A percentile compares a stretch with the other conserved stretches of the same genome.
Evolutionary conservation across 2,113 vertebrate species (phyloP).

Genomic region (Misgurnus anguillicaudatus): DNA sequence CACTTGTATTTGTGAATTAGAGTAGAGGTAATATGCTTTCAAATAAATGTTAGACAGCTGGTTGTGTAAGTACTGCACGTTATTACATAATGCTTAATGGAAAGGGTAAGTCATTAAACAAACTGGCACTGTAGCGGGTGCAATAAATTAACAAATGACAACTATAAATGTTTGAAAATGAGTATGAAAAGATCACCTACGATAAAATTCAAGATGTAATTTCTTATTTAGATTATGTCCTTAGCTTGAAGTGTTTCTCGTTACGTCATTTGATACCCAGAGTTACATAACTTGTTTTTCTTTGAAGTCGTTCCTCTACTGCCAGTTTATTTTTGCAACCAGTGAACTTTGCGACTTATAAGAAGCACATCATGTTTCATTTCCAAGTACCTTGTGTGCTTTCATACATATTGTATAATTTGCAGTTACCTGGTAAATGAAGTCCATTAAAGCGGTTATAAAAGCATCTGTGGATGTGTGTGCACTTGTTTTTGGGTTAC

Average conservation of each 20-base stretch:
- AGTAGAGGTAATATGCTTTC: not conserved
- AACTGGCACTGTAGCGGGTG: not conserved
- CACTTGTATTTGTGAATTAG: not conserved
- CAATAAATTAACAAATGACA: not conserved
- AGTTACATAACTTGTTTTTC: conserved; percentile 36
- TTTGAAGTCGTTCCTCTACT: not conserved
- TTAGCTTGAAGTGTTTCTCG: not conserved
- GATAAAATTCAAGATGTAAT: not conserved
- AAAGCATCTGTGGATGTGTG: conserved; percentile 20
- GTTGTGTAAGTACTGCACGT: conserved; percentile 16
- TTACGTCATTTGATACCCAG: conserved; percentile 11
- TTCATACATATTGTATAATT: not conserved
- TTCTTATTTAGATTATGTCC: conserved; percentile 1
- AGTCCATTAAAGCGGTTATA: not conserved
- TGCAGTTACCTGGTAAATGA: not conserved
- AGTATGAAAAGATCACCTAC: not conserved
- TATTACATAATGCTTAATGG: conserved; percentile 10
- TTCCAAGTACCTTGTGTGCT: not conserved
- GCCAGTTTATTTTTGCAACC: not conserved
- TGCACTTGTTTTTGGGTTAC: not conserved
- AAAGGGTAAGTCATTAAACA: conserved; percentile 13
- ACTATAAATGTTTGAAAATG: not conserved
- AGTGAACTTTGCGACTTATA: not conserved
- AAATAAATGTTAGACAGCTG: not conserved
- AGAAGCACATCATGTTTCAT: not conserved